phyloP scores from a whole-genome alignment of 2,113 vertebrate genomes.

The Aythya baeri region DNA sequence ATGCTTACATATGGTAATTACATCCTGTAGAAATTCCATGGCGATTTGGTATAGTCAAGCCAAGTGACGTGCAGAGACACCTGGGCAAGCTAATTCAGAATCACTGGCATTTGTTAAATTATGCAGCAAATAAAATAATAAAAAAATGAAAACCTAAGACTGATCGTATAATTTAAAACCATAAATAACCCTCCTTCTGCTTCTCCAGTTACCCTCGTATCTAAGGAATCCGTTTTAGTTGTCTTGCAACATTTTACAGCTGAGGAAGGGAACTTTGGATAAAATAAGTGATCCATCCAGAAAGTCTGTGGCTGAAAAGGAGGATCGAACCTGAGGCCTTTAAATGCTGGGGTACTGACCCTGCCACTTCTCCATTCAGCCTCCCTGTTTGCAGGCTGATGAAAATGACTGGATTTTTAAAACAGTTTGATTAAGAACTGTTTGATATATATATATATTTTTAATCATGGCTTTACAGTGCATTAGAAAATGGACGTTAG shows the following conservation, averaged over 20 bases:
- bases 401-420: not conserved
- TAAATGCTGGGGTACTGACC: not conserved
- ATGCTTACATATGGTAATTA: not conserved
- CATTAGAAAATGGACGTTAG: not conserved
- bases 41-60: not conserved
- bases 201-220: not conserved
- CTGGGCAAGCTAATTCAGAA: not conserved
- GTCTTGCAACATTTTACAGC: not conserved
- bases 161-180: not conserved
- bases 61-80: accelerated
- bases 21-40: not conserved
- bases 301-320: not conserved
- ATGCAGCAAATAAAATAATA: not conserved
- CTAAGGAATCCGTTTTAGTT: not conserved
- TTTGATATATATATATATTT: not conserved
- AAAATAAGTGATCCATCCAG: not conserved
- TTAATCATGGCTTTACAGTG: not conserved
- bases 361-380: not conserved
- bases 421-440: not conserved
- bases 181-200: not conserved
- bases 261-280: not conserved
- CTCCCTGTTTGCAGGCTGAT: not conserved
- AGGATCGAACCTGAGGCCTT: not conserved
- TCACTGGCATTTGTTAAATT: not conserved
- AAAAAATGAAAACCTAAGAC: not conserved